These are phyloP conservation scores for Turnix velox DNA, from an alignment of 2,113 vertebrate genomes.

Conservation along the genomic window DNA sequence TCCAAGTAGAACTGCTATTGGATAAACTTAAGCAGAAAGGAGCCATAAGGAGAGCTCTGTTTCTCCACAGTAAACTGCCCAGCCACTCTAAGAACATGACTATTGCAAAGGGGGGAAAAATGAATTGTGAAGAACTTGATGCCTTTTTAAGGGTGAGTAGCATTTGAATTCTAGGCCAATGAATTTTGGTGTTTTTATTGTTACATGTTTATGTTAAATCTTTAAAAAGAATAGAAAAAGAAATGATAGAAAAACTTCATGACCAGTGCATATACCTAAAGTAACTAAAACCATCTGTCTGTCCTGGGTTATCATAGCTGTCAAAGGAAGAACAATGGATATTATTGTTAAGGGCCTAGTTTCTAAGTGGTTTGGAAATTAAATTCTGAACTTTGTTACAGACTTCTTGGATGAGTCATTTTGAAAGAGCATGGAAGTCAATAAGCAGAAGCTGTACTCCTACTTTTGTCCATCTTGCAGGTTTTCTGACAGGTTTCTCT, in stretches of 20 bases:
- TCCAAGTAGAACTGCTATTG: slow-evolving; percentile 88
- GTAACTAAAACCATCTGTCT: background rate
- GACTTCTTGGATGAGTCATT: background rate
- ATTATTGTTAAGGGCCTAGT: background rate
- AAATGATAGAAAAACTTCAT: background rate
- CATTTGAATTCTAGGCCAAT: background rate
- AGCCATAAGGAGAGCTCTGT: slow-evolving; percentile 87
- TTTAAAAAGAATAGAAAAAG: background rate
- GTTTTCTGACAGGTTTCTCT: background rate
- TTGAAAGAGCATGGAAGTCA: background rate
- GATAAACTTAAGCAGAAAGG: slow-evolving; percentile 97
- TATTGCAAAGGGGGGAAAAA: slow-evolving; percentile 71
- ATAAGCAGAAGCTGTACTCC: background rate
- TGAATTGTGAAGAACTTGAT: slow-evolving; percentile 84
- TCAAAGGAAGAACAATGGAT: background rate
- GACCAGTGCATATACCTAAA: background rate
- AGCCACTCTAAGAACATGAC: slow-evolving; percentile 88
- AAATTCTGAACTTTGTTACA: background rate
- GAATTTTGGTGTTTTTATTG: background rate
- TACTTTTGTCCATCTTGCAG: background rate
- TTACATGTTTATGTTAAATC: background rate
- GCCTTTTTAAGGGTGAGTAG: slow-evolving; percentile 86
- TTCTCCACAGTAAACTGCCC: slow-evolving; percentile 78
- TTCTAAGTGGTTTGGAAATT: background rate
- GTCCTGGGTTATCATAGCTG: background rate